These are phyloP conservation scores for Parauchenoglanis punctatus DNA, from an alignment of 2,797 vertebrate genomes.

Conservation along the genomic window DNA sequence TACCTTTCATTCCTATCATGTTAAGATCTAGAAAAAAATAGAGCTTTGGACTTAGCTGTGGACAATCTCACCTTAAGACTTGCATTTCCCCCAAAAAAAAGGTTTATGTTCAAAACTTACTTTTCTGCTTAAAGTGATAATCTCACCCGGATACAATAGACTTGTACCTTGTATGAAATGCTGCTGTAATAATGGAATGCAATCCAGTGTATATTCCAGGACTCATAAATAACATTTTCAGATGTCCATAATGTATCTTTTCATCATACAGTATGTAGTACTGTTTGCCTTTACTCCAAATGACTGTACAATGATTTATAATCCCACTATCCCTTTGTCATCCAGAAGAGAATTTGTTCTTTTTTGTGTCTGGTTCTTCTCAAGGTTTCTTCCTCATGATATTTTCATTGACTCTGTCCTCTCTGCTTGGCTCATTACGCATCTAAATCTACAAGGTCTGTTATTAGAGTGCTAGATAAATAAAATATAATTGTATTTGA, in stretches of 20 bases:
- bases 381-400: background rate
- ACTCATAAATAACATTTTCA: background rate
- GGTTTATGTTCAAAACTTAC: background rate
- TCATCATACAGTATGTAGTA: no score
- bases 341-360: background rate
- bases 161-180: background rate
- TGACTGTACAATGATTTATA: background rate
- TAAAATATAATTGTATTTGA: background rate
- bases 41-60: background rate
- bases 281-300: background rate
- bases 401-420: background rate
- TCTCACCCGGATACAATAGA: background rate
- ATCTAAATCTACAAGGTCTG: background rate
- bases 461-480: background rate
- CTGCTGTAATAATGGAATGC: background rate
- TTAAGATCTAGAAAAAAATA: background rate
- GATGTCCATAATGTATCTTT: background rate
- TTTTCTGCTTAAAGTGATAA: background rate
- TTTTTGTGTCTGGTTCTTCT: background rate
- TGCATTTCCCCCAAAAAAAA: no score
- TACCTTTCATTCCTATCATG: background rate
- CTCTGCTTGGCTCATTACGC: background rate
- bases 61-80: no score
- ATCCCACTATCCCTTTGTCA: background rate
- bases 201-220: background rate